Base-by-base conservation (phyloP, 2,113 vertebrate genomes). In the Martes martes region DNA sequence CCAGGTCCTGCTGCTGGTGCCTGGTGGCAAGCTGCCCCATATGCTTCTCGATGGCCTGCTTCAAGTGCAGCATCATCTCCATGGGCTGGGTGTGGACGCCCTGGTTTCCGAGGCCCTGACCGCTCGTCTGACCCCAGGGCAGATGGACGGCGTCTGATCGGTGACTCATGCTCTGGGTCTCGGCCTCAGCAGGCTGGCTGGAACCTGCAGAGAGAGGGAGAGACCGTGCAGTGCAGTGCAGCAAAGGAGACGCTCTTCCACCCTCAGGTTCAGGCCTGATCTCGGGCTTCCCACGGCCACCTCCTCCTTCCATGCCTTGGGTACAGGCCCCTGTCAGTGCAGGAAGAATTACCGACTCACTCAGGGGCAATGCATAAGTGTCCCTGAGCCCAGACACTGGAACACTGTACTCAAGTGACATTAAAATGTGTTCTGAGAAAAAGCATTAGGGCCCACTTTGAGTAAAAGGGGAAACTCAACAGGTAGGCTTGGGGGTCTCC, bases 11-110 rank as follows among this genome's bases (percentile, higher is more conserved):
- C 95, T 99, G 99, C 61, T 99, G 96, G 0, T 99, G 97, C 0
- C 98, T 98, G 69, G 99, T 99, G 73, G 98, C 99, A 98, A 99
- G 95, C 57, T 99, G 98, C 82, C 99, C 59, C 6, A 99, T 98
- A 11, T 99, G 98, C 85, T 99, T 99, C 55, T 99, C 99, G 24
- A 99, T 98, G 5, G 98, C 98, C 82, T 98, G 98, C 98, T 99
- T 99, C 69, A 99, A 99, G 0, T 69, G 96, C 89, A 99, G 98
- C 61, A 99, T 99, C 95, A 99, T 98, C 61, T 98, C 98, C 94
- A 99, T 71, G 7, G 99, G 98, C 15, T 98, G 99, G 3, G 99
- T 98, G 0, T 99, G 95, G 0, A 97, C 97, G 16, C 98, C 98
- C 55, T 97, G 98, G 89, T 96, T 63, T 0, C 97, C 94, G 83